Evolutionary conservation across 2,888 invertebrate species (phyloP), one percentile per base, ranked within the genome.

Genomic region (Fragum sueziense): DNA sequence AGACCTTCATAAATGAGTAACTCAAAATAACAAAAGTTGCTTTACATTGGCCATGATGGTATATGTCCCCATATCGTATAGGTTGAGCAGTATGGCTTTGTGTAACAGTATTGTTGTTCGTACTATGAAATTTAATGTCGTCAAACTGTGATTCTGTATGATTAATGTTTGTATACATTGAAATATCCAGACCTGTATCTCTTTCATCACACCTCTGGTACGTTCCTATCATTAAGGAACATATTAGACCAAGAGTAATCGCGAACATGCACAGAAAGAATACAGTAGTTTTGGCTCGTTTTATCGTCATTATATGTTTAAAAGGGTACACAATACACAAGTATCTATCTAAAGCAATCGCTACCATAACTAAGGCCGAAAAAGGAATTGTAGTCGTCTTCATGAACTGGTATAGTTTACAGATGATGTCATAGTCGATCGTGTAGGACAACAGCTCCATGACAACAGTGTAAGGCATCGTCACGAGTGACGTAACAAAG

Each of bases 311-410:
- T 22, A 89, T 82, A 68, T 90, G 90, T 33, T 90, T 84, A 65
- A 91, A 91, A 2, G 91, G 91, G 68, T 90, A 89, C 47, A 91
- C 91, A 25, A 91, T 91, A 74, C 90, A 91, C 51, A 91, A 80
- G 74, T 90, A 91, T 17, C 92, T 76, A 70, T 92, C 90, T 20
- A 89, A 65, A 3, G 89, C 90, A 29, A 90, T 90, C 6, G 87
- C 89, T 0, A 90, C 90, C 89, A 92, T 91, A 29, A 91, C 86
- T 25, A 91, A 86, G 7, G 91, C 90, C 7, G 91, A 91, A 74
- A 90, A 91, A 14, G 91, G 90, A 25, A 92, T 90, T 33, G 89
- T 90, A 22, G 89, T 88, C 2, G 90, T 89, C 31, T 90, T 87
- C 54, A 91, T 81, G 77, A 92, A 90, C 33, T 91, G 90, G 79